Evolutionary conservation across 2,797 vertebrate genomes (phyloP), one percentile per base, ranked within the genome.

Genomic region (Sitta carolinensis): DNA sequence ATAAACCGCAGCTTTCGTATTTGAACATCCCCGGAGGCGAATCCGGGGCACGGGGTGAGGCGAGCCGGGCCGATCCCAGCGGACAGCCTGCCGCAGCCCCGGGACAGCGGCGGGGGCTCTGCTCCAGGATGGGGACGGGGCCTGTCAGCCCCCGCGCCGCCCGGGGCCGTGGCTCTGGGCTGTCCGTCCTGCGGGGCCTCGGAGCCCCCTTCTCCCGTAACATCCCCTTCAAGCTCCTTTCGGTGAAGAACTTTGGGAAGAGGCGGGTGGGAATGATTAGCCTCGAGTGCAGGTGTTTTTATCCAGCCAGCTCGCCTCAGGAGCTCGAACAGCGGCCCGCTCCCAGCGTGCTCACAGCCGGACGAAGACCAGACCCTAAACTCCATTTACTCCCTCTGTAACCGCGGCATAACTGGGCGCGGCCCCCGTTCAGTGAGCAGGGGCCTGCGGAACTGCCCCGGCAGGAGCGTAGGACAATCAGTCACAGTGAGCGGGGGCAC

Each of bases 1-100:
- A 13, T 16, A 26, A 27, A 70, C 16, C 18, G 9, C 51, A 32
- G 0, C 9, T 52, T 27, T 11, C 0, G 5, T 45, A 2, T 32
- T 52, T 23, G 8, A 36, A 15, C 38, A 10, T 45, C 29, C 51
- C 17, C 20, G 2, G 13, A 23, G 48, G 30, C 10, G 17, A 54
- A 26, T 11, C 4, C 29, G 11, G 47, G 12, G 2, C 19, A 16
- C 30, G 7, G 47, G 14, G 5, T 4, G 55, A 59, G 42, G 40
- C 9, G 48, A 2, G 17, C 22, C 34, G 30, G 22, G 32, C 52
- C n/a, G 29, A 12, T 51, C 19, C 9, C 45, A 4, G 59, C 23
- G 27, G 19, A 12, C 58, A 4, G 11, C 27, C 8, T 26, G 16
- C 30, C 7, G 12, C 51, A 30, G 30, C 43, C 42, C 16, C 38